Evolutionary conservation across 2,797 vertebrate genomes (phyloP).

Genomic region (Jordanella pulchra): DNA sequence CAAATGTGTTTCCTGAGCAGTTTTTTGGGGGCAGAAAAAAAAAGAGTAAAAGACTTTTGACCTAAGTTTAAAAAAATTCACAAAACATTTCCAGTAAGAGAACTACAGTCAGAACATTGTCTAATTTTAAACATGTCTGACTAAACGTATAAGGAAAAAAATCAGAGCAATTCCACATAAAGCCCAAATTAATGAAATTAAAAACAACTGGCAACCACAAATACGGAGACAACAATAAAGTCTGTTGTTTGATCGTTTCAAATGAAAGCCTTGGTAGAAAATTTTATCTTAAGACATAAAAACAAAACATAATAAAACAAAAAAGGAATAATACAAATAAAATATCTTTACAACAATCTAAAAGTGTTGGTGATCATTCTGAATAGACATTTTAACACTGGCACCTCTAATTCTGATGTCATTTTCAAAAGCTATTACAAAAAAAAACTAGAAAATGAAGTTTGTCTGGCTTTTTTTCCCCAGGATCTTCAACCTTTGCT

Average conservation of each 20-base stretch:
- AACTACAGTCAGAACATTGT: neutral
- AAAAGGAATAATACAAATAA: too few relatives aligned
- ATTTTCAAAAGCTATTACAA: neutral
- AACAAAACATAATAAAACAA: neutral
- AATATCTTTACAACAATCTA: neutral
- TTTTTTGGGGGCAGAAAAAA: neutral
- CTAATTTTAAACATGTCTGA: neutral
- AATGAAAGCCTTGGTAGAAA: neutral
- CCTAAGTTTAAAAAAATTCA: neutral
- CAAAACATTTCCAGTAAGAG: neutral
- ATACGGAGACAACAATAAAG: neutral
- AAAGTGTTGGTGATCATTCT: neutral
- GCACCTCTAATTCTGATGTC: too few relatives aligned
- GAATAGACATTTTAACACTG: neutral
- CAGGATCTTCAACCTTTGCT: neutral
- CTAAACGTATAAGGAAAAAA: neutral
- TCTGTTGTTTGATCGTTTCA: neutral
- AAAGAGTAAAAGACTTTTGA: neutral
- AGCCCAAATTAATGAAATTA: neutral
- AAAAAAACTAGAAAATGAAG: neutral
- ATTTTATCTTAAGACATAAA: neutral
- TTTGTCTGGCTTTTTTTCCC: neutral
- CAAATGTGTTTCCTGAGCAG: constrained; percentile 6
- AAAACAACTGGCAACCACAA: neutral
- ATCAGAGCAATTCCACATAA: neutral